A percentile compares a stretch with the other conserved stretches of the same genome.
phyloP scores from a whole-genome alignment of 2,113 vertebrate species.

The Entosphenus tridentatus region DNA sequence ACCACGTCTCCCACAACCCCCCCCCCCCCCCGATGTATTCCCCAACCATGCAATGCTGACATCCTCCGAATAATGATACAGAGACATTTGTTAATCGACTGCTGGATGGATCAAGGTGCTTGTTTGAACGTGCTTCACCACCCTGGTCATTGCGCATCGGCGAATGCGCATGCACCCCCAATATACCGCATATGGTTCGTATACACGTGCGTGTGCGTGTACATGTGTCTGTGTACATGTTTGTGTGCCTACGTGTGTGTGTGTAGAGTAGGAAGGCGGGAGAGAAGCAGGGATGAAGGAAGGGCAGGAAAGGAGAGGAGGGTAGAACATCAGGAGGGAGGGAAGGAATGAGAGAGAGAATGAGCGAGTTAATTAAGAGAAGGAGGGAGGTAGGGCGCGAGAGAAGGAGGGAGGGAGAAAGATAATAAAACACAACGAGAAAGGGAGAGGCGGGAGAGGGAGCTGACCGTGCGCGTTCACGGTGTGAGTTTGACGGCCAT shows the following conservation, averaged over 20 bases:
- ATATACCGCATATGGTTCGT: too few species aligned
- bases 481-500: too few species aligned
- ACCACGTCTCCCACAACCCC: too few species aligned
- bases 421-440: background rate
- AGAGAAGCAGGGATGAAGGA: background rate
- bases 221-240: background rate
- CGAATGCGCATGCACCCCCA: too few species aligned
- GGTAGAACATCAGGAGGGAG: background rate
- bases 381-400: background rate
- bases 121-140: too few species aligned
- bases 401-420: background rate
- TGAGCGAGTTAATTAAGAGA: background rate
- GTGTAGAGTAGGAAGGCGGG: background rate
- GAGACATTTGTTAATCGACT: too few species aligned
- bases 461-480: background rate
- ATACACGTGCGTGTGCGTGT: background rate
- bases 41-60: too few species aligned
- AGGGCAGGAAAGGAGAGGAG: background rate
- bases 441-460: background rate
- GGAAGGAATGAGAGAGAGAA: background rate
- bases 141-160: too few species aligned
- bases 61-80: too few species aligned
- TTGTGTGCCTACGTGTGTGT: background rate
- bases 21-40: too few species aligned
- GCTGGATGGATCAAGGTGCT: too few species aligned